These are phyloP conservation scores for Carlito syrichta DNA, from an alignment of 2,113 vertebrate genomes.

Conservation along the genomic window DNA sequence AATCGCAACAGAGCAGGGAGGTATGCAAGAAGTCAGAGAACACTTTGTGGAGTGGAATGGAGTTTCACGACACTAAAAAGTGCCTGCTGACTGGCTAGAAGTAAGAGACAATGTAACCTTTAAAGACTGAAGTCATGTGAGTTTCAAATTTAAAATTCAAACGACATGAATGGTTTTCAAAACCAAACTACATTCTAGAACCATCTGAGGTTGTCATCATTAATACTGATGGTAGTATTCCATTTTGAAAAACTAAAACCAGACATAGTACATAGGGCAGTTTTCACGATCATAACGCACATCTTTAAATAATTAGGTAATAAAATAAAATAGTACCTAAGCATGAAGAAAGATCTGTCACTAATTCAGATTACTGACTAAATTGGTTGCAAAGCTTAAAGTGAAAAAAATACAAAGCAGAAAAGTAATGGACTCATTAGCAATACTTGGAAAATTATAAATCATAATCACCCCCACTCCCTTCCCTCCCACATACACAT, in stretches of 20 bases:
- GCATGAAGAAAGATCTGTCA: conserved; percentile 59
- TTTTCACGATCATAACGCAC: conserved; percentile 38
- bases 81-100: neutral
- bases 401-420: neutral
- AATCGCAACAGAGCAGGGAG: neutral
- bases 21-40: neutral
- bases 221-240: conserved; percentile 12
- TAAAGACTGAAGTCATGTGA: neutral
- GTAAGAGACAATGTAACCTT: neutral
- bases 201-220: conserved; percentile 50
- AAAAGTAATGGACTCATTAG: conserved; percentile 32
- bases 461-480: neutral
- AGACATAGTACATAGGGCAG: neutral
- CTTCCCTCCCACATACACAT: neutral
- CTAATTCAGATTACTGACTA: conserved; percentile 56
- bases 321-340: conserved; percentile 61
- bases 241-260: conserved; percentile 54
- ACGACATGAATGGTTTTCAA: conserved; percentile 49
- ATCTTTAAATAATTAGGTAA: conserved; percentile 66
- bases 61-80: neutral
- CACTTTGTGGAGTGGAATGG: neutral
- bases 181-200: conserved; percentile 50
- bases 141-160: conserved; percentile 51
- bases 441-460: conserved; percentile 44
- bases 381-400: conserved; percentile 30